Conservation (phyloP, 2,888 invertebrate species). For the Eupelmus urozonus region DNA sequence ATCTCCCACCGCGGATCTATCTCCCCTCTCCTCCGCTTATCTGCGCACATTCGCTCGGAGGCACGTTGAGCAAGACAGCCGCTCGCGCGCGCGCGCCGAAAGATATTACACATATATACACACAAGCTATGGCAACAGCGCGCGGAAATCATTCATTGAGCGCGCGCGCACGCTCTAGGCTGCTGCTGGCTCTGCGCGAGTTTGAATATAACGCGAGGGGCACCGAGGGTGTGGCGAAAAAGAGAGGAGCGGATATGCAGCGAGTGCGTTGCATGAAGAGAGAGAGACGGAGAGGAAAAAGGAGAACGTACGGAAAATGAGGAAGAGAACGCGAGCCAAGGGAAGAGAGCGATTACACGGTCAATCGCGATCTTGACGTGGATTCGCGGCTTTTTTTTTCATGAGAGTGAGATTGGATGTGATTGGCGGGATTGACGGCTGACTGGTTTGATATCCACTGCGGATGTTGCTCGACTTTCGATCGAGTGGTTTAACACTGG, state of each 20-base stretch:
- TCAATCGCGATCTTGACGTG: conserved; percentile 2
- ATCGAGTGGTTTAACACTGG: no score
- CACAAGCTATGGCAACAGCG: conserved; percentile 72
- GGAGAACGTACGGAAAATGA: conserved; percentile 9
- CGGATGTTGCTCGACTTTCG: no score
- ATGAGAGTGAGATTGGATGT: background rate
- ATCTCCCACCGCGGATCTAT: background rate
- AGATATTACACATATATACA: background rate
- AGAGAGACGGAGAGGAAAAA: conserved; percentile 13
- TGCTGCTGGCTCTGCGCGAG: background rate
- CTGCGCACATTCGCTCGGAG: background rate
- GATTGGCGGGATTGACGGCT: background rate
- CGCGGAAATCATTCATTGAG: conserved; percentile 77
- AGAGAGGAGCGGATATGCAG: conserved; percentile 38
- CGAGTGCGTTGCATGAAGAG: no score
- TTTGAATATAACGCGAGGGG: conserved; percentile 13
- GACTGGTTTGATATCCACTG: no score
- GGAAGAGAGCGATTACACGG: conserved; percentile 18
- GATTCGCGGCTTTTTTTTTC: background rate
- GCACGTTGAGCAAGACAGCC: background rate
- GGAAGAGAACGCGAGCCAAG: background rate
- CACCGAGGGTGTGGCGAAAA: conserved; percentile 48
- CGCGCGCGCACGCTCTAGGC: conserved; percentile 24
- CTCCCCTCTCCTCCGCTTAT: background rate
- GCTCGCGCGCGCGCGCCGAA: background rate